phyloP scores from a whole-genome alignment of 2,113 vertebrate species.

The Chloebia gouldiae region DNA sequence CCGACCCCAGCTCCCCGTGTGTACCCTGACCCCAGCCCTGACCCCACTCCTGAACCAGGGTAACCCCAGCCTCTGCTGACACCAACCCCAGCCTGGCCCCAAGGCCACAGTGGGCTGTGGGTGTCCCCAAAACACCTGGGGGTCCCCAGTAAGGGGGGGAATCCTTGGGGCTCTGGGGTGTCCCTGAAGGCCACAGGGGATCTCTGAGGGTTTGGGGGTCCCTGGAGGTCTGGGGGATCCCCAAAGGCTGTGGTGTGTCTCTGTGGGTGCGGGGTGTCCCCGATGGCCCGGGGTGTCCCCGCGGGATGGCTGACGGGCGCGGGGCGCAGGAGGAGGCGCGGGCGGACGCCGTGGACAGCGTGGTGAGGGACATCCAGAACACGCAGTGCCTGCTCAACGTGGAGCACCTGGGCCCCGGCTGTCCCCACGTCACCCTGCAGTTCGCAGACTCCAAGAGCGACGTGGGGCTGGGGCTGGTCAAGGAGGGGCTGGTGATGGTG shows the following conservation, averaged over 20 bases:
- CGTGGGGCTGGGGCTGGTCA: slow-evolving; percentile 2
- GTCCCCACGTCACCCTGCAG: slow-evolving; percentile 1
- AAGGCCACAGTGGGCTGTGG: neutral
- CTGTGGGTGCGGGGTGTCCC: neutral
- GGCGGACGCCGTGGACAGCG: neutral
- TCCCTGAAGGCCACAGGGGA: neutral
- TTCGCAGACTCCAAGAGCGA: neutral
- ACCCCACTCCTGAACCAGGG: neutral
- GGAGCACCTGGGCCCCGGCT: neutral
- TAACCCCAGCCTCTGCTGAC: neutral
- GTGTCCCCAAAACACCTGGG: neutral
- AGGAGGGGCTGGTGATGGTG: slow-evolving; percentile 14
- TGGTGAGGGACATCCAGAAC: slow-evolving; percentile 26
- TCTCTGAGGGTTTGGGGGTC: neutral
- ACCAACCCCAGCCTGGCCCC: neutral
- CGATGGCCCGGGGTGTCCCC: too few species aligned
- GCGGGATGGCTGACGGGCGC: neutral
- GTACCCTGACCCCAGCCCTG: neutral
- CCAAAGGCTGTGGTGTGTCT: neutral
- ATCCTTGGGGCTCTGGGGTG: neutral
- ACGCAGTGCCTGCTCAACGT: slow-evolving; percentile 17
- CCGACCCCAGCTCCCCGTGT: neutral
- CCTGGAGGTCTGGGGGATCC: neutral
- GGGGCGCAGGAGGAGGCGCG: neutral
- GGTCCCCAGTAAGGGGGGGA: too few species aligned